A percentile compares a stretch with the other conserved stretches of the same genome.
Evolutionary conservation across 1,140 invertebrate species (phyloP).

Genomic region (Drosophila biarmipes): DNA sequence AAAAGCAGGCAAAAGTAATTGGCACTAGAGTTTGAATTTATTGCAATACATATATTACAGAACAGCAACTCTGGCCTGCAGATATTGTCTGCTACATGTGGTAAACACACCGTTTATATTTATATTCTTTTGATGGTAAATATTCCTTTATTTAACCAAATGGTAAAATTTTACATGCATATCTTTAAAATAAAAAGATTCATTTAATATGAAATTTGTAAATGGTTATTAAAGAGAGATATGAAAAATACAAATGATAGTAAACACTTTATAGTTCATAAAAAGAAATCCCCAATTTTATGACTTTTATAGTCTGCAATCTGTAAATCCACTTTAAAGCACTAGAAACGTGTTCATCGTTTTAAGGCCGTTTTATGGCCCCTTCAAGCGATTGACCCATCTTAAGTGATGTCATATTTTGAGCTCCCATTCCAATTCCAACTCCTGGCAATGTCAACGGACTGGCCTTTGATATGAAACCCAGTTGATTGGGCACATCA

Average conservation of each 20-base stretch:
- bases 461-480: slow-evolving; percentile 56
- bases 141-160: not conserved
- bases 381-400: slow-evolving; percentile 32
- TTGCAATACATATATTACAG: not conserved
- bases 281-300: not conserved
- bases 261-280: slow-evolving; percentile 2
- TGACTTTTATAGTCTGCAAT: not conserved
- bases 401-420: slow-evolving; percentile 56
- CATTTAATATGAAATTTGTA: not conserved
- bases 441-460: slow-evolving; percentile 10
- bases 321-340: slow-evolving; percentile 1
- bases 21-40: slow-evolving; percentile 3
- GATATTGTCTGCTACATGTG: not conserved
- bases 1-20: not conserved
- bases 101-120: not conserved
- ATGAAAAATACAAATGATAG: not conserved
- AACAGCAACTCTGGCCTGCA: not conserved
- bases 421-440: slow-evolving; percentile 10
- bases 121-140: not conserved
- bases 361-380: slow-evolving; percentile 32
- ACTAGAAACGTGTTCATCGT: slow-evolving; percentile 1
- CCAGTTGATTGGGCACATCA: slow-evolving; percentile 72
- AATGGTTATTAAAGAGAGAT: not conserved
- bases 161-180: not conserved
- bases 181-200: too few relatives aligned